Conservation (phyloP, 1,140 invertebrate species). For the Atta cephalotes region DNA sequence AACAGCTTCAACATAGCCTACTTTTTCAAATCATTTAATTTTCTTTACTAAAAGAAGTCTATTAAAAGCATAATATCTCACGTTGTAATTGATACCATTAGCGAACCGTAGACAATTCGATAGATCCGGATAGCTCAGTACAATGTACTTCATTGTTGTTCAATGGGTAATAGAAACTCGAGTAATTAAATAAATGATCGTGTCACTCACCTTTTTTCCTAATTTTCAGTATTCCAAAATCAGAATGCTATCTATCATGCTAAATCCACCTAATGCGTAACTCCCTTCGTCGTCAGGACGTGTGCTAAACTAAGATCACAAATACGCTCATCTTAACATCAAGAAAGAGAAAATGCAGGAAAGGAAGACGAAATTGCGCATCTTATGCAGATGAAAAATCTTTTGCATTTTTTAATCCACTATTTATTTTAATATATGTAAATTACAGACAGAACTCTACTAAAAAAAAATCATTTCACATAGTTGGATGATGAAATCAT, state of each 20-base stretch:
- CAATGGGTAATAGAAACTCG: constrained; percentile 24
- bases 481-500: too few species aligned
- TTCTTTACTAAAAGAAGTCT: background rate
- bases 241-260: constrained; percentile 9
- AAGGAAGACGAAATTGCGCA: background rate
- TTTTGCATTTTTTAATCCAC: background rate
- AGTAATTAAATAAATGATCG: constrained; percentile 34
- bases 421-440: constrained; percentile 1
- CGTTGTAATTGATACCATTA: constrained; percentile 27
- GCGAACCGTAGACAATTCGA: background rate
- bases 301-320: background rate
- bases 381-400: background rate
- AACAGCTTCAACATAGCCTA: background rate
- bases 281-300: background rate
- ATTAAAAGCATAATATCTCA: constrained; percentile 17
- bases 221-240: background rate
- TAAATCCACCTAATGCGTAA: constrained; percentile 3
- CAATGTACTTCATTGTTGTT: background rate
- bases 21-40: constrained; percentile 19
- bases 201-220: constrained; percentile 12
- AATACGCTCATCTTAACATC: background rate
- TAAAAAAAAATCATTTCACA: too few species aligned
- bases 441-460: background rate
- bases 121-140: background rate
- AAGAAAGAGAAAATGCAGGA: background rate